Evolutionary conservation across 1,140 invertebrate genomes (phyloP), one percentile per base, ranked within the genome.

Genomic region (Ceratosolen fusciceps): DNA sequence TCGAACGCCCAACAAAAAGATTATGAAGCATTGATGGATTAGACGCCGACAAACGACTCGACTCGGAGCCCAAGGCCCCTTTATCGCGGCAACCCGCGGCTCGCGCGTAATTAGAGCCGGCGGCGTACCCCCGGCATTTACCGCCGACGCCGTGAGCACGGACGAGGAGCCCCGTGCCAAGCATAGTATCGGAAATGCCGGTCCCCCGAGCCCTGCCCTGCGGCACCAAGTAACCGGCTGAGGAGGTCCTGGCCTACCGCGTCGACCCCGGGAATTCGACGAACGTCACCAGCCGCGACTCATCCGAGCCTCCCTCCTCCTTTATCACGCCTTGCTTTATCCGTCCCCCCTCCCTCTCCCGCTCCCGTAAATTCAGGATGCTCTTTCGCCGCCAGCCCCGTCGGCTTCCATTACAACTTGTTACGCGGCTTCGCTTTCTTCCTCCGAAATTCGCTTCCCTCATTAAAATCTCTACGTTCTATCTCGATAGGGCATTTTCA

Each of bases 71-170:
- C n/a, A n/a, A n/a, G n/a, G n/a, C 39, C 39, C 5, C 39, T 12
- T 12, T 43, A 5, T 43, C 39, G 29, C 73, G 74, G 74, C 24
- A 49, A 2, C 21, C 74, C 65, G 31, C 29, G 43, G 49, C 49
- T 67, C 52, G 52, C 54, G 67, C 14, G 10, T 71, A 77, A 70
- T 71, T 77, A 71, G n/a, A n/a, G n/a, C n/a, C n/a, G n/a, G n/a
- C n/a, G n/a, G n/a, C n/a, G n/a, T n/a, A 47, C 26, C 62, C 58
- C 26, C n/a, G 8, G n/a, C 74, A 87, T 87, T 90, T 89, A 93
- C 93, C 93, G 82, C 93, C 93, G 73, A 95, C 89, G 85, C 92
- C 93, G 86, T 95, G 95, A 39, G 93, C 93, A 94, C 93, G 95
- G 0, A 94, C 93, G 24, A 95, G 90, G 39, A 95, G 89, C 21